Percentiles rank a stretch among this genome's conserved stretches.
Conservation (phyloP, 2,888 invertebrate genomes). For the Limnephilus lunatus region DNA sequence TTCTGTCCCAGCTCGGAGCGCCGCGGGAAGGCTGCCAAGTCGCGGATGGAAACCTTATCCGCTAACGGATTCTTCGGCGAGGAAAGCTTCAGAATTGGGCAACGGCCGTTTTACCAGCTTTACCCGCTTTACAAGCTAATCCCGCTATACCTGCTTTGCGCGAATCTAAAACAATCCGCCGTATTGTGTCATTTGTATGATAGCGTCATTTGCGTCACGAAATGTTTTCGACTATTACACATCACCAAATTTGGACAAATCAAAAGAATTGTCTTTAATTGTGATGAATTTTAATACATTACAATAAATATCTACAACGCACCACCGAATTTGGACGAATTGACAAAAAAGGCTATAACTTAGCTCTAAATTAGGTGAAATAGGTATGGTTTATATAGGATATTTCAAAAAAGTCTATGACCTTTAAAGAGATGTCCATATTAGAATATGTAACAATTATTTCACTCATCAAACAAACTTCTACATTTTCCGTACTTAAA, state of each 20-base stretch:
- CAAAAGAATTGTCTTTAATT: background rate
- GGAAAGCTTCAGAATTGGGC: constrained; percentile 56
- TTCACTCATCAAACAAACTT: background rate
- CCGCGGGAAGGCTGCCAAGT: constrained; percentile 75
- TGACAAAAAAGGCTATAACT: background rate
- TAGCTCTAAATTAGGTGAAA: background rate
- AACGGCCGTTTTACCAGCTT: constrained; percentile 31
- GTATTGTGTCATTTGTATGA: constrained; percentile 45
- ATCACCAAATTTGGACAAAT: background rate
- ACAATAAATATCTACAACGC: background rate
- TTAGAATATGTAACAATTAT: background rate
- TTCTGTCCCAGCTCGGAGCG: constrained; percentile 76
- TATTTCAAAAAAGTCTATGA: background rate
- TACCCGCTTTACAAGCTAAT: background rate
- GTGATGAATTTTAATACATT: background rate
- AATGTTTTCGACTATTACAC: background rate
- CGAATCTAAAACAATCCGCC: constrained; percentile 43
- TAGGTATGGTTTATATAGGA: background rate
- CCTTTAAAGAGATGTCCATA: background rate
- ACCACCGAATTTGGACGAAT: background rate
- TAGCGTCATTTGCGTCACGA: constrained; percentile 32
- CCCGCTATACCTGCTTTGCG: constrained; percentile 39
- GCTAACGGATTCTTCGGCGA: constrained; percentile 20
- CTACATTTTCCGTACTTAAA: background rate
- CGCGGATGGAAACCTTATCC: constrained; percentile 61